Evolutionary conservation across 2,113 vertebrate genomes (phyloP).

Genomic region (Agelaius tricolor): DNA sequence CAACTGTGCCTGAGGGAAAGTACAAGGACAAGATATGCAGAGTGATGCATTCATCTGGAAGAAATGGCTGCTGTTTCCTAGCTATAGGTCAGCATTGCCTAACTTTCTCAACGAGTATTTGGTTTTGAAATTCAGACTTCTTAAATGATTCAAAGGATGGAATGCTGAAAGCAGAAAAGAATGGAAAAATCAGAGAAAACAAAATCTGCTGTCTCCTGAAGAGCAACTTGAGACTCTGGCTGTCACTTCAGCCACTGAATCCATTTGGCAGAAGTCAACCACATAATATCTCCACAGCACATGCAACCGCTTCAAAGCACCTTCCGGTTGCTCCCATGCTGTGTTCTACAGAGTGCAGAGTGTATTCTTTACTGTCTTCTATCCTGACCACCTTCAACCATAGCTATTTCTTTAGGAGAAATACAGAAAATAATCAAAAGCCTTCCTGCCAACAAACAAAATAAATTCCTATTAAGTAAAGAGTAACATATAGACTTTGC

Average conservation of each 20-base stretch:
- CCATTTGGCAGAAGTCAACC: background rate
- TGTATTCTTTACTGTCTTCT: background rate
- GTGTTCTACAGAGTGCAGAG: background rate
- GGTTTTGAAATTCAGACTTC: background rate
- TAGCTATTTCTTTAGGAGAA: background rate
- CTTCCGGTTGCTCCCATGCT: background rate
- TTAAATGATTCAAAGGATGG: background rate
- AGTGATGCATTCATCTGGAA: background rate
- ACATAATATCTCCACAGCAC: background rate
- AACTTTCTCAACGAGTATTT: background rate
- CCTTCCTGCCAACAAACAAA: background rate
- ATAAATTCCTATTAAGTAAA: background rate
- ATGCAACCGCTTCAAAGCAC: background rate
- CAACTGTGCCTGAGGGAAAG: background rate
- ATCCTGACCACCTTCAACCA: background rate
- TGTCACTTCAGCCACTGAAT: background rate
- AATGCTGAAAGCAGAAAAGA: slow-evolving; percentile 12
- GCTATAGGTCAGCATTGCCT: background rate
- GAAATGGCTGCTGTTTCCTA: background rate
- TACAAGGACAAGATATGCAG: background rate
- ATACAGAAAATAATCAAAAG: background rate
- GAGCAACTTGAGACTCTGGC: background rate
- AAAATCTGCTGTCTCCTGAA: background rate
- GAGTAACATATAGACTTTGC: background rate
- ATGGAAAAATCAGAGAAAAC: slow-evolving; percentile 21